phyloP scores from a whole-genome alignment of 2,797 vertebrate genomes.

The Parotocinclus haroldoi region DNA sequence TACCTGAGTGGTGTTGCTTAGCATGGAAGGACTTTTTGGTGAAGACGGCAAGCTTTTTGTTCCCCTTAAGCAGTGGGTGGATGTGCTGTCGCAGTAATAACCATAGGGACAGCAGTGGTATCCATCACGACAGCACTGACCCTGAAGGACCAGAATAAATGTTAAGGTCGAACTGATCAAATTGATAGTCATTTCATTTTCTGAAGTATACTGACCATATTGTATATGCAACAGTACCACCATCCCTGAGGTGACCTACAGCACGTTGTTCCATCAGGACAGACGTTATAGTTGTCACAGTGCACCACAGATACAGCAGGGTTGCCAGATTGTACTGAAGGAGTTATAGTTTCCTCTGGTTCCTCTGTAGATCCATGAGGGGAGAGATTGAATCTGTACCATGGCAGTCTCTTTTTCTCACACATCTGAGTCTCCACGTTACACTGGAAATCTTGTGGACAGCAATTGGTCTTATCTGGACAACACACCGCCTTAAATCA shows the following conservation, averaged over 20 bases:
- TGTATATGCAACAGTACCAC: conserved; percentile 60
- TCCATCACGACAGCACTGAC: conserved; percentile 61
- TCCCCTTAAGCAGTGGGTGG: conserved; percentile 48
- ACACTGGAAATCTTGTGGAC: conserved; percentile 60
- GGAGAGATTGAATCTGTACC: conserved; percentile 49
- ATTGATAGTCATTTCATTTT: not conserved
- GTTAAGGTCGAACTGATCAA: not conserved
- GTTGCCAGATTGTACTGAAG: conserved; percentile 16
- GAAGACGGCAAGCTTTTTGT: conserved; percentile 47
- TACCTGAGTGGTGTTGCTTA: conserved; percentile 41
- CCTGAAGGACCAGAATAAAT: conserved; percentile 47
- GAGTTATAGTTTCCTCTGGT: not conserved
- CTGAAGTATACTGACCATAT: conserved; percentile 52
- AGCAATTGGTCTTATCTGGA: conserved; percentile 64
- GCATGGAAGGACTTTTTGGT: conserved; percentile 19
- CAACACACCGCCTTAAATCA: conserved; percentile 67
- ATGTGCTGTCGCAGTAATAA: conserved; percentile 58
- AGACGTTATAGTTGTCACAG: conserved; percentile 49
- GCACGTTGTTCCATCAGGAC: conserved; percentile 59
- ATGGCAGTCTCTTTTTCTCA: conserved; percentile 41
- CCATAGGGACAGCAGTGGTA: conserved; percentile 63
- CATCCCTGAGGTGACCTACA: conserved; percentile 56
- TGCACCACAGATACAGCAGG: conserved; percentile 32
- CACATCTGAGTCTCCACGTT: conserved; percentile 50
- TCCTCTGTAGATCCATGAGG: conserved; percentile 41